A percentile compares a stretch with the other conserved stretches of the same genome.
phyloP scores from a whole-genome alignment of 2,797 vertebrate species.

The Pseudochromis fuscus region DNA sequence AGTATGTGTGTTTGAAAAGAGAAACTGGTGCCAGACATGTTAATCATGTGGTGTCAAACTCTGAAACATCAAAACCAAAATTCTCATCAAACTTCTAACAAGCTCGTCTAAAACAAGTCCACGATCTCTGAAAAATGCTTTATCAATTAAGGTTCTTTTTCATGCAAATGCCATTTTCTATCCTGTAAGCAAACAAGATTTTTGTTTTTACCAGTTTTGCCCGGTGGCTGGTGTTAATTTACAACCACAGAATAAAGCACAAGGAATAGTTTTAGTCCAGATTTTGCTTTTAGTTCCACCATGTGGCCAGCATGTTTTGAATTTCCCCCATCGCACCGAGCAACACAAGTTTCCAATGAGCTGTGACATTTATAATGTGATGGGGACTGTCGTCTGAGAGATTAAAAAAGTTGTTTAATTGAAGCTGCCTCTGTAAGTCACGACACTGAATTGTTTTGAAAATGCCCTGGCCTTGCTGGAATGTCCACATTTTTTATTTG shows the following conservation, averaged over 20 bases:
- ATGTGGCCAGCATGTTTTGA: conserved; percentile 49
- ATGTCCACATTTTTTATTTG: conserved; percentile 24
- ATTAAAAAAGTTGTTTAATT: conserved; percentile 7
- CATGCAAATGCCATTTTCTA: background rate
- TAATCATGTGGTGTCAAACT: too few species aligned
- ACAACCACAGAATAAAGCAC: conserved; percentile 23
- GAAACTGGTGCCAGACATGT: too few species aligned
- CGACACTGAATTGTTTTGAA: conserved; percentile 29
- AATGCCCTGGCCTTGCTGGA: conserved; percentile 8
- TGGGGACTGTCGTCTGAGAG: conserved; percentile 16
- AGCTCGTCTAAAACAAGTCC: too few species aligned
- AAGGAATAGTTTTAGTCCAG: conserved; percentile 32
- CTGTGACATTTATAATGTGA: conserved; percentile 31
- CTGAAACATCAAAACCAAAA: background rate
- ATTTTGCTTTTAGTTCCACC: conserved; percentile 26
- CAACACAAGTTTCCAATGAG: conserved; percentile 35
- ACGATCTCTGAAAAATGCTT: too few species aligned
- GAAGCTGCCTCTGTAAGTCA: conserved; percentile 17
- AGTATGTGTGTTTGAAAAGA: background rate
- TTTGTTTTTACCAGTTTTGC: background rate
- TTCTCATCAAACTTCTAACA: background rate
- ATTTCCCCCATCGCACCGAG: conserved; percentile 12
- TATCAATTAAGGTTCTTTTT: background rate
- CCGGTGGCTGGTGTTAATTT: conserved; percentile 40
- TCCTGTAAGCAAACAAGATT: background rate